phyloP scores from a whole-genome alignment of 2,113 vertebrate genomes.

The Myanophis thanlyinensis region DNA sequence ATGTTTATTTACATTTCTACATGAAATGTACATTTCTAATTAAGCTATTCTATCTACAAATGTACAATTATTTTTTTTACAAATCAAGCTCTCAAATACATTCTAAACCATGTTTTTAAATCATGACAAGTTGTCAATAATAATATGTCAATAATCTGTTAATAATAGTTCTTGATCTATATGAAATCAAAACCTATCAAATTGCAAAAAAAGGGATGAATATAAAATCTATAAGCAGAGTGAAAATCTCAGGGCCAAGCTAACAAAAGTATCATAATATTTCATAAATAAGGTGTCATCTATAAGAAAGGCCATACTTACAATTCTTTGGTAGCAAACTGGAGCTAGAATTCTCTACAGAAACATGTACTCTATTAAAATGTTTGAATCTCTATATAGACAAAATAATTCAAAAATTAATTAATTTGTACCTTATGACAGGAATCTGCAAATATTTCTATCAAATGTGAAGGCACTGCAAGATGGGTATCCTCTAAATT shows the following conservation, averaged over 20 bases:
- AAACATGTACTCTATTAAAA: neutral
- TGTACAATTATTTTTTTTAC: neutral
- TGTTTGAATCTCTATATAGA: neutral
- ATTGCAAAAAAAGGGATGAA: neutral
- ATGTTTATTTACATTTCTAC: neutral
- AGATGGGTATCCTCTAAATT: constrained; percentile 87
- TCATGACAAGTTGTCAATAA: neutral
- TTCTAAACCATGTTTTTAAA: neutral
- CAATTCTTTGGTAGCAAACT: neutral
- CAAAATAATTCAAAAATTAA: neutral
- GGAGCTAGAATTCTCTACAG: neutral
- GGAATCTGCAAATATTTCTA: constrained; percentile 89
- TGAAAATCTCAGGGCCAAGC: neutral
- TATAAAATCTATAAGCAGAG: neutral
- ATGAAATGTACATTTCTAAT: neutral
- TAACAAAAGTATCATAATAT: neutral
- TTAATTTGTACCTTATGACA: constrained; percentile 82
- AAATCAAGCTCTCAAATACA: neutral
- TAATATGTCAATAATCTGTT: neutral
- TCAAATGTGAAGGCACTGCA: constrained; percentile 83
- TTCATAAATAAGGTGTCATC: neutral
- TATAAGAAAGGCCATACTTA: neutral
- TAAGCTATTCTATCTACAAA: neutral
- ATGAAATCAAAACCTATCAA: neutral
- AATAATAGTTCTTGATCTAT: neutral